Evolutionary conservation across 1,140 invertebrate species (phyloP).

Genomic region (Venturia canescens): DNA sequence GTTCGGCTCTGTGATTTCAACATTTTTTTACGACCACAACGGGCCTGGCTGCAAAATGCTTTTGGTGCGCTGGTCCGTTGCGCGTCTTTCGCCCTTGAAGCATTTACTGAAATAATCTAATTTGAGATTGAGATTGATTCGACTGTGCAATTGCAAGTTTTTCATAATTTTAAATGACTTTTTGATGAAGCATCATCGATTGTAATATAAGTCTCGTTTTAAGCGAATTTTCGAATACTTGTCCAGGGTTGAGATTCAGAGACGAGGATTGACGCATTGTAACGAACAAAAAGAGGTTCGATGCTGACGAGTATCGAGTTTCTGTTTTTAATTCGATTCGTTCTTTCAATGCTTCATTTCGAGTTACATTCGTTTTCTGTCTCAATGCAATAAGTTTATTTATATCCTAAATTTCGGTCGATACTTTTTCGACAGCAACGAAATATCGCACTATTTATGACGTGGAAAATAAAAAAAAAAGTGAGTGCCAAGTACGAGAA

Average conservation of each 20-base stretch:
- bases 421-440: neutral
- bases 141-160: too few species aligned
- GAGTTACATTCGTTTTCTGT: neutral
- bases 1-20: neutral
- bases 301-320: constrained; percentile 12
- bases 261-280: neutral
- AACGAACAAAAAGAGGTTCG: neutral
- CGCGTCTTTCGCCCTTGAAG: neutral
- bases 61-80: neutral
- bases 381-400: neutral
- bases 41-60: neutral
- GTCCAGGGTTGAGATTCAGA: too few species aligned
- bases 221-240: too few species aligned
- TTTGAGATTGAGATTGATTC: neutral
- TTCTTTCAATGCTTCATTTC: neutral
- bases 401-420: neutral
- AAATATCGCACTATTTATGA: neutral
- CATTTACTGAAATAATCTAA: neutral
- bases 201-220: too few species aligned
- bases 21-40: neutral
- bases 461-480: neutral
- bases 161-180: too few species aligned
- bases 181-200: too few species aligned
- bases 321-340: neutral
- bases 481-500: neutral